Evolutionary conservation across 2,888 invertebrate species (phyloP).

Genomic region (Ligdia adustata): DNA sequence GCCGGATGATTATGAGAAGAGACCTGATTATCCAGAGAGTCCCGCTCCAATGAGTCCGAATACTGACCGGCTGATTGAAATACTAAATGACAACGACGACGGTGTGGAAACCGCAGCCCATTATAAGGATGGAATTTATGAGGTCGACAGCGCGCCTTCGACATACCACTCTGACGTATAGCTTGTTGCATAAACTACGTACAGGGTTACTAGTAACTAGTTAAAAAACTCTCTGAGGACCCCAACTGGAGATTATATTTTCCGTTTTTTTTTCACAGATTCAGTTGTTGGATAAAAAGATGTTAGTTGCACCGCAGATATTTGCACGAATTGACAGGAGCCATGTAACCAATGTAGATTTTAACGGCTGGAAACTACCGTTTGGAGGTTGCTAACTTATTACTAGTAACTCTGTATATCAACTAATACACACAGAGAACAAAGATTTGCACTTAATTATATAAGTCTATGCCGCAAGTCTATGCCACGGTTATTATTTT

Average conservation of each 20-base stretch:
- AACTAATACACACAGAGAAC: background rate
- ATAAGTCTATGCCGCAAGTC: background rate
- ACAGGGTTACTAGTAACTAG: background rate
- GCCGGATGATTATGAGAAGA: conserved; percentile 58
- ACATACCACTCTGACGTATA: conserved; percentile 63
- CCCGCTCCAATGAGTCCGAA: conserved; percentile 52
- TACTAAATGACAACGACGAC: conserved; percentile 55
- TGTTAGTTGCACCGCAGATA: too few species aligned
- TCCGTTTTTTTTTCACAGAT: too few species aligned
- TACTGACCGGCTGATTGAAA: conserved; percentile 62
- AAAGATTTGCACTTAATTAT: conserved; percentile 9
- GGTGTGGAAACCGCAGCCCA: conserved; percentile 46
- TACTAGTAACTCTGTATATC: background rate
- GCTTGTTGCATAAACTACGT: conserved; percentile 18
- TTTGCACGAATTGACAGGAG: too few species aligned
- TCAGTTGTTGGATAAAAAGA: too few species aligned
- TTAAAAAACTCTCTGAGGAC: too few species aligned
- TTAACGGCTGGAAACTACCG: too few species aligned
- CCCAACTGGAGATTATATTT: too few species aligned
- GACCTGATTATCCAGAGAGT: conserved; percentile 75
- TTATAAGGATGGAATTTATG: conserved; percentile 62
- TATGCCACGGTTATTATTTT: background rate
- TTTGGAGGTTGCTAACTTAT: too few species aligned
- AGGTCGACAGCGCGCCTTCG: conserved; percentile 52
- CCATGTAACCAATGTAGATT: too few species aligned